Evolutionary conservation across 2,888 invertebrate genomes (phyloP), one percentile per base, ranked within the genome.

Genomic region (Parnassius smintheus): DNA sequence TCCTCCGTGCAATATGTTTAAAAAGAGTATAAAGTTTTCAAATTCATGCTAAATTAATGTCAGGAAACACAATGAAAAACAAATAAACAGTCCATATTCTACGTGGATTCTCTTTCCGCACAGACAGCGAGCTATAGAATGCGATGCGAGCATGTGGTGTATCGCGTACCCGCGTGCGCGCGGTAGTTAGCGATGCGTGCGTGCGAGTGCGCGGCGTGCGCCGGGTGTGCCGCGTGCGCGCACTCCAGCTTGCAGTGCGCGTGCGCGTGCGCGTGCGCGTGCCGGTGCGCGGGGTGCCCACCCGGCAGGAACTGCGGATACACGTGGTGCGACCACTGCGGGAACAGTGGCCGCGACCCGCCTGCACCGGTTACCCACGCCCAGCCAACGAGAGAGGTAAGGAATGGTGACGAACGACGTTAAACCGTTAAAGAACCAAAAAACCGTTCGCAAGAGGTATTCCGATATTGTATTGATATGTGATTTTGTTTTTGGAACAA

Each of bases 241-340:
- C 64, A 64, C 56, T 59, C 49, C 9, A 49, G 59, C 52, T 59
- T 59, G 59, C 49, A 49, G 49, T 63, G 63, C 50, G 59, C 59
- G 86, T 93, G 90, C 18, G 55, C 59, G 86, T 93, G 90, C 18
- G 55, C 55, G 53, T 57, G 62, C 52, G 55, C 58, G 58, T 44
- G 50, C 13, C 49, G 49, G 69, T 80, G 85, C 82, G 92, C 92
- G 77, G 96, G 96, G 93, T 97, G 97, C 89, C 96, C 95, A 87
- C 96, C 96, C 81, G 97, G 97, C 88, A 97, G 94, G 93, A 97
- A 97, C 94, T 97, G 97, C 77, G 97, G 97, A 92, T 97, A 97
- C 82, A 97, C 97, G 93, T 97, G 97, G 93, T 97, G 97, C 77
- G 97, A 97, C 97, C 97, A 97, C 93, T 97, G 97, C 75, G 97